Percentiles rank a stretch among this genome's conserved stretches.
phyloP scores from a whole-genome alignment of 2,113 vertebrate species.

The Carettochelys insculpta region DNA sequence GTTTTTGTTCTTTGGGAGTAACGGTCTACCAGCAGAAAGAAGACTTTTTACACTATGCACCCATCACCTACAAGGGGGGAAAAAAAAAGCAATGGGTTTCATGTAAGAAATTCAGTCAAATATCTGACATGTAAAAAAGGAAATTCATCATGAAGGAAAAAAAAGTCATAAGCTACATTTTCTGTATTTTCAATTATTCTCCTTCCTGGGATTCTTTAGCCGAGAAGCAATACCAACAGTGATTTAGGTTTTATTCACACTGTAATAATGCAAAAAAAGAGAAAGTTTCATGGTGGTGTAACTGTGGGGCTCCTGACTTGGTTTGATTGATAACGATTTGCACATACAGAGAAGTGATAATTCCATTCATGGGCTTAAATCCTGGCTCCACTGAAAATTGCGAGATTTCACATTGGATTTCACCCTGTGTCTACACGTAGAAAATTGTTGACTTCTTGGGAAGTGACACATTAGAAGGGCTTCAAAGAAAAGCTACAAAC shows the following conservation, averaged over 20 bases:
- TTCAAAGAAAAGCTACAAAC: neutral
- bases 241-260: too few species aligned
- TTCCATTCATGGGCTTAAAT: neutral
- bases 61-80: slow-evolving; percentile 50
- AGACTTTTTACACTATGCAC: neutral
- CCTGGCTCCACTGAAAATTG: rapidly evolving
- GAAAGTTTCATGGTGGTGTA: too few species aligned
- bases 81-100: neutral
- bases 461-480: neutral
- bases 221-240: neutral
- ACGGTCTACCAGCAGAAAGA: slow-evolving; percentile 53
- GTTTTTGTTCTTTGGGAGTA: slow-evolving; percentile 70
- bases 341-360: rapidly evolving
- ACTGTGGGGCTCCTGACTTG: too few species aligned
- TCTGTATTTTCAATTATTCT: too few species aligned
- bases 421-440: rapidly evolving
- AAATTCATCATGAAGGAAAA: neutral
- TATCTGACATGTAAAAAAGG: neutral
- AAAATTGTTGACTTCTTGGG: neutral
- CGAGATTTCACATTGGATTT: rapidly evolving
- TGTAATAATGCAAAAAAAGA: too few species aligned
- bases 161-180: neutral
- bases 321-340: too few species aligned
- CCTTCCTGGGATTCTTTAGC: too few species aligned
- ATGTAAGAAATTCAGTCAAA: neutral